Conservation (phyloP, 2,888 invertebrate species). For the Drosophila rubida region DNA sequence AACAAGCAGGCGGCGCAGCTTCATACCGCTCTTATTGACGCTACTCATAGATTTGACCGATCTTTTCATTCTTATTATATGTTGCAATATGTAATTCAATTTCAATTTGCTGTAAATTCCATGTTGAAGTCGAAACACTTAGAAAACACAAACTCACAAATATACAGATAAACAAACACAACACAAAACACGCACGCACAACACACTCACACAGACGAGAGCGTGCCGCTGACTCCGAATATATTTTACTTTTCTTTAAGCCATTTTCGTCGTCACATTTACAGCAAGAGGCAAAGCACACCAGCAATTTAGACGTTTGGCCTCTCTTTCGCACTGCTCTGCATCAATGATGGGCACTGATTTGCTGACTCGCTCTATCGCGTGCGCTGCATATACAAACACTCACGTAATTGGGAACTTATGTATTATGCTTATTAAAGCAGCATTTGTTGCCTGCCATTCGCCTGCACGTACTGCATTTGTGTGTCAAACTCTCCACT, state of each 20-base stretch:
- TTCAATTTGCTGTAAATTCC: constrained; percentile 63
- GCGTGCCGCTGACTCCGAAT: constrained; percentile 56
- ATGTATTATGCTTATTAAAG: constrained; percentile 52
- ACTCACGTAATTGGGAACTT: constrained; percentile 69
- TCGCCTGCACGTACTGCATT: constrained; percentile 29
- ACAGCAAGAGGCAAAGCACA: constrained; percentile 50
- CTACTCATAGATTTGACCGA: too few species aligned
- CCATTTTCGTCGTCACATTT: constrained; percentile 68
- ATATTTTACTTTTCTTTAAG: constrained; percentile 57
- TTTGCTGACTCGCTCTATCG: constrained; percentile 71
- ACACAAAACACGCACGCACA: constrained; percentile 24
- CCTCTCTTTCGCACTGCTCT: constrained; percentile 61
- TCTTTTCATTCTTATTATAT: constrained; percentile 19
- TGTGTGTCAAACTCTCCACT: constrained; percentile 50
- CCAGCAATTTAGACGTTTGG: constrained; percentile 59
- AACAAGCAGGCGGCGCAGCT: constrained; percentile 36
- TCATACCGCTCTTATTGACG: neutral
- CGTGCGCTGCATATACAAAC: constrained; percentile 56
- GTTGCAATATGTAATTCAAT: constrained; percentile 52
- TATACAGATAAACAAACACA: constrained; percentile 34
- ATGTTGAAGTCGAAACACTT: constrained; percentile 41
- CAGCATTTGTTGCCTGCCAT: constrained; percentile 49
- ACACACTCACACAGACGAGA: constrained; percentile 2
- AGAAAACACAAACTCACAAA: constrained; percentile 16
- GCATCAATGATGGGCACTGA: constrained; percentile 54